Conservation (phyloP, 2,888 invertebrate genomes). For the Calliphora vomitoria region DNA sequence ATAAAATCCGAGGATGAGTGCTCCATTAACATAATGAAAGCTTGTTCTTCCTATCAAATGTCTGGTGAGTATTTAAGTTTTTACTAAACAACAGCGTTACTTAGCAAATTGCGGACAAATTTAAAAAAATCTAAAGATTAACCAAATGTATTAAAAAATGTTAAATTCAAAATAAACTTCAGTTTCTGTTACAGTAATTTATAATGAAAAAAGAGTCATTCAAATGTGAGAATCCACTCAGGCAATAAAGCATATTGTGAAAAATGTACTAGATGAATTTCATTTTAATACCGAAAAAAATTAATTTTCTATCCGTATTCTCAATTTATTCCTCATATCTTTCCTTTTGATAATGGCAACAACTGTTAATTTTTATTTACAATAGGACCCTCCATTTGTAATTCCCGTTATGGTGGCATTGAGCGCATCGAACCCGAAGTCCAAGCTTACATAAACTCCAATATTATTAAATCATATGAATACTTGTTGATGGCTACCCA, state of each 20-base stretch:
- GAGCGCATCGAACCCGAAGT: constrained; percentile 78
- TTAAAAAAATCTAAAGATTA: no score
- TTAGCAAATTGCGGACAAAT: no score
- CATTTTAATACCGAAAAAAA: no score
- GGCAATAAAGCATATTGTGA: no score
- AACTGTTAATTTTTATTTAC: constrained; percentile 12
- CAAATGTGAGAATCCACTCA: no score
- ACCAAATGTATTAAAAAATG: no score
- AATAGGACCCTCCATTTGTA: constrained; percentile 76
- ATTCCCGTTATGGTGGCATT: constrained; percentile 80
- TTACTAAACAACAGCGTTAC: background rate
- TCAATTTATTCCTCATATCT: background rate
- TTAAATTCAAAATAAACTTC: no score
- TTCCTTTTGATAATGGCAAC: no score
- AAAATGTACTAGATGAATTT: no score
- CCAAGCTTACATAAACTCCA: constrained; percentile 85
- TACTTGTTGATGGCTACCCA: constrained; percentile 90
- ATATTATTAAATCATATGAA: constrained; percentile 90
- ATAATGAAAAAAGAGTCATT: no score
- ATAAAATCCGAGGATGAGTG: constrained; percentile 85
- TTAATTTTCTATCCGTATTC: background rate
- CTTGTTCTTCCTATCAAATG: constrained; percentile 83
- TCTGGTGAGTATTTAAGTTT: constrained; percentile 78
- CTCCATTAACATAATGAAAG: constrained; percentile 87
- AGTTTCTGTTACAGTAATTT: no score